Percentiles rank a stretch among this genome's conserved stretches.
Conservation (phyloP, 2,113 vertebrate species). For the Xyrauchen texanus region DNA sequence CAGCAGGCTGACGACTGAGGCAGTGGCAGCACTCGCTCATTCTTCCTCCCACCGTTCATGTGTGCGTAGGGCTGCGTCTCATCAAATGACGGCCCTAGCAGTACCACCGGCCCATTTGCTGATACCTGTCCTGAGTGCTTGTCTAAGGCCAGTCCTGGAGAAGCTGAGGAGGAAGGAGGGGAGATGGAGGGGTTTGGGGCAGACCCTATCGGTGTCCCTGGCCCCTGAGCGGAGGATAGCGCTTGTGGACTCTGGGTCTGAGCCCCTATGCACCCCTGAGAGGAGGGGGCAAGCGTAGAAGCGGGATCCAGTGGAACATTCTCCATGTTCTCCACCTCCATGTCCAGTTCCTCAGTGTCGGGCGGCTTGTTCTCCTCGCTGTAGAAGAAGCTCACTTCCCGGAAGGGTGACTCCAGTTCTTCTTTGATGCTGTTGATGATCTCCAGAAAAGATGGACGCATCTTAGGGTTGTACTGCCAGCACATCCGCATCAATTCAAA, state of each 20-base stretch:
- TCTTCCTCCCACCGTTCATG: constrained; percentile 97
- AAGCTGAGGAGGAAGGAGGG: constrained; percentile 44
- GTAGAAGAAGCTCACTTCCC: constrained; percentile 97
- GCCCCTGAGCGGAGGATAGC: constrained; percentile 65
- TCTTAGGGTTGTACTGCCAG: constrained; percentile 98
- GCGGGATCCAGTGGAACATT: constrained; percentile 94
- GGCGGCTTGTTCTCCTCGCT: constrained; percentile 98
- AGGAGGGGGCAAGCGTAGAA: constrained; percentile 67
- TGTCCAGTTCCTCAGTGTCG: constrained; percentile 90
- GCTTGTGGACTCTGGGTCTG: constrained; percentile 62
- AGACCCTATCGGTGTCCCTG: constrained; percentile 63
- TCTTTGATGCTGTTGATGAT: constrained; percentile 95
- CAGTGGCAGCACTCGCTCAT: constrained; percentile 90
- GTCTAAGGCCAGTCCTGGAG: constrained; percentile 71
- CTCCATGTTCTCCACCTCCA: constrained; percentile 96
- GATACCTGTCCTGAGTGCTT: constrained; percentile 87
- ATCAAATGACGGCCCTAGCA: constrained; percentile 88
- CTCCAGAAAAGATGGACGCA: constrained; percentile 95
- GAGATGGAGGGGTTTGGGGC: constrained; percentile 59
- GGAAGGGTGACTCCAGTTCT: constrained; percentile 89
- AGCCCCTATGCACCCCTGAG: constrained; percentile 57
- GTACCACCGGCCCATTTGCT: constrained; percentile 87
- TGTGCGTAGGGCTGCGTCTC: constrained; percentile 94
- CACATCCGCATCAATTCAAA: constrained; percentile 98
- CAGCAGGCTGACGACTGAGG: constrained; percentile 99